These are phyloP conservation scores for Eumaeus atala DNA, from an alignment of 1,140 invertebrate species.

Conservation along the genomic window DNA sequence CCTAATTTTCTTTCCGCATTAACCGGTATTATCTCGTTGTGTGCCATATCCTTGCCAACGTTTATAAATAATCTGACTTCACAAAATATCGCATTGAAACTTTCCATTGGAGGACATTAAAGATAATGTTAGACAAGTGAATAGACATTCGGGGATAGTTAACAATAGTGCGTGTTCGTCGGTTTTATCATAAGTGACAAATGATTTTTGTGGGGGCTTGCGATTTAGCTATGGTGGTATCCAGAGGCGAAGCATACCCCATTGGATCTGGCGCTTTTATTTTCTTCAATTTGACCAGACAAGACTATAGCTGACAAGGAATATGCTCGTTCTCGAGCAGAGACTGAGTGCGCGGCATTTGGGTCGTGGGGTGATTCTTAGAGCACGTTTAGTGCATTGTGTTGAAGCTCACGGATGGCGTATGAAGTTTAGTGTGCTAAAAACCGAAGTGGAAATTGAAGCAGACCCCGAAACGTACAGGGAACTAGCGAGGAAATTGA, in stretches of 20 bases:
- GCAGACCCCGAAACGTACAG: slow-evolving; percentile 55
- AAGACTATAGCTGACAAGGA: slow-evolving; percentile 71
- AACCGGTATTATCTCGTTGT: slow-evolving; percentile 40
- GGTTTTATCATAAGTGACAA: slow-evolving; percentile 38
- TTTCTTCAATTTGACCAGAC: slow-evolving; percentile 64
- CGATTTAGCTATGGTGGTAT: slow-evolving; percentile 61
- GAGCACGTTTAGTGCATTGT: slow-evolving; percentile 54
- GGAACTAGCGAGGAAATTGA: slow-evolving; percentile 47
- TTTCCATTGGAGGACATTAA: slow-evolving; percentile 11
- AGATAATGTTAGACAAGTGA: slow-evolving; percentile 71
- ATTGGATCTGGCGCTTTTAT: slow-evolving; percentile 57
- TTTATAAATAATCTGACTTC: slow-evolving; percentile 11
- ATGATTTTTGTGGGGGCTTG: slow-evolving; percentile 56
- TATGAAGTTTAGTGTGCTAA: slow-evolving; percentile 60
- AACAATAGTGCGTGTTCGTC: slow-evolving; percentile 30
- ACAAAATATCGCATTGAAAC: slow-evolving; percentile 7
- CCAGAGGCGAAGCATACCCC: slow-evolving; percentile 38
- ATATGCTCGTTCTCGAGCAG: slow-evolving; percentile 69
- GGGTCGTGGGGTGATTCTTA: slow-evolving; percentile 50
- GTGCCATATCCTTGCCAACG: slow-evolving; percentile 9
- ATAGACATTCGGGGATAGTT: slow-evolving; percentile 19
- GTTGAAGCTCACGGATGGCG: slow-evolving; percentile 57
- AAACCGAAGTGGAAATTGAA: slow-evolving; percentile 60
- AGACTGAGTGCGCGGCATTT: slow-evolving; percentile 55
- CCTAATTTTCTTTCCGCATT: slow-evolving; percentile 27